Evolutionary conservation across 2,113 vertebrate genomes (phyloP), one percentile per base, ranked within the genome.

Genomic region (Caracal caracal): DNA sequence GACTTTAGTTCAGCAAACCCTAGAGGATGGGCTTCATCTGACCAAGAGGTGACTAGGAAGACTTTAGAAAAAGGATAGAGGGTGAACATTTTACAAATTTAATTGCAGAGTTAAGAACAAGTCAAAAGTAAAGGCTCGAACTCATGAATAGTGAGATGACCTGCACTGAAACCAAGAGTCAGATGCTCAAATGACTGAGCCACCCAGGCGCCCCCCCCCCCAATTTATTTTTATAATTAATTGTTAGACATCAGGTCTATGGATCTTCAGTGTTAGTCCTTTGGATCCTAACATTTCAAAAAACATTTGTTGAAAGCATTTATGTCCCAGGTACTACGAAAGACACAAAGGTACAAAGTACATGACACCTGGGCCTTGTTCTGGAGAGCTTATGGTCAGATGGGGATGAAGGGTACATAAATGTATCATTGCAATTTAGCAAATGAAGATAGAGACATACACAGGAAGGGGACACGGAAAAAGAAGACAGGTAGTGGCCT

Each of bases 221-320:
- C 6, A 5, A 43, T 43, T 59, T 81, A 80, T 56, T 73, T 93
- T 37, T 76, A 82, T 56, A 61, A 63, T 71, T 80, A 86, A 80
- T 81, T 82, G 35, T 91, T 87, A 82, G 37, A 2, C 22, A 28
- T 66, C 88, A 87, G 66, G 28, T 75, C 78, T 76, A 68, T 10
- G 43, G 43, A 43, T 43, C 43, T 1, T 43, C 0, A 43, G 43
- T 43, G 43, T 43, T 82, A 63, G 17, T 15, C n/a, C 22, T 92
- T 92, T 47, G 70, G 78, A 71, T 51, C 30, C 28, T 65, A 88
- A 88, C 10, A 92, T 13, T 94, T 93, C 33, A 86, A 96, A 7
- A 68, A 82, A 88, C 7, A 10, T 81, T 75, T 92, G 15, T 28
- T 71, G 73, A 80, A 93, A 85, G n/a, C 11, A 22, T 71, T 40